Evolutionary conservation across 2,113 vertebrate species (phyloP).

Genomic region (Galbula dea): DNA sequence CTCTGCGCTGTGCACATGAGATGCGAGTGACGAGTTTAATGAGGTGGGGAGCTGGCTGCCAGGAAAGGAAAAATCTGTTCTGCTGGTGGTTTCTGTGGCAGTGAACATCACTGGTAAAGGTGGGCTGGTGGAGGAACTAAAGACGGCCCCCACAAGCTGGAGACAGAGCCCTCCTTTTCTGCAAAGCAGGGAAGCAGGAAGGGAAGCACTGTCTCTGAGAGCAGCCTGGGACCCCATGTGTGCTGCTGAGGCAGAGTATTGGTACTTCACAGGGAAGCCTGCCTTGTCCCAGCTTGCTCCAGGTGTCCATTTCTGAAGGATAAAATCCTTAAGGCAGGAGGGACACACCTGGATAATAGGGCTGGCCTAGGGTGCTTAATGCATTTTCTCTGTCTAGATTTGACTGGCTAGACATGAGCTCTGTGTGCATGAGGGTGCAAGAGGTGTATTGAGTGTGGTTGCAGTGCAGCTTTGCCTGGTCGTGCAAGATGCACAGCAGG

Average conservation of each 20-base stretch:
- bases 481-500: rapidly evolving
- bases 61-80: neutral
- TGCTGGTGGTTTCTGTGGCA: neutral
- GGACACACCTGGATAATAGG: neutral
- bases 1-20: neutral
- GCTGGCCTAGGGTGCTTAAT: neutral
- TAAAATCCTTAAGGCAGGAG: neutral
- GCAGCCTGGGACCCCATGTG: neutral
- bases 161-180: neutral
- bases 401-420: neutral
- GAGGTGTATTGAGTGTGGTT: neutral
- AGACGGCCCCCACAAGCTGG: neutral
- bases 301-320: neutral
- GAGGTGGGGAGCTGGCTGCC: neutral
- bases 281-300: neutral
- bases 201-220: neutral
- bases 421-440: neutral
- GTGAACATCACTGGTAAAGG: neutral
- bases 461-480: neutral
- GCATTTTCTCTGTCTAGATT: neutral
- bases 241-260: neutral
- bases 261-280: neutral
- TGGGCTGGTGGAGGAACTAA: neutral
- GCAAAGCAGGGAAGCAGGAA: neutral
- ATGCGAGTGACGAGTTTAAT: neutral